Conservation (phyloP, 2,113 vertebrate species). For the Bucco capensis region DNA sequence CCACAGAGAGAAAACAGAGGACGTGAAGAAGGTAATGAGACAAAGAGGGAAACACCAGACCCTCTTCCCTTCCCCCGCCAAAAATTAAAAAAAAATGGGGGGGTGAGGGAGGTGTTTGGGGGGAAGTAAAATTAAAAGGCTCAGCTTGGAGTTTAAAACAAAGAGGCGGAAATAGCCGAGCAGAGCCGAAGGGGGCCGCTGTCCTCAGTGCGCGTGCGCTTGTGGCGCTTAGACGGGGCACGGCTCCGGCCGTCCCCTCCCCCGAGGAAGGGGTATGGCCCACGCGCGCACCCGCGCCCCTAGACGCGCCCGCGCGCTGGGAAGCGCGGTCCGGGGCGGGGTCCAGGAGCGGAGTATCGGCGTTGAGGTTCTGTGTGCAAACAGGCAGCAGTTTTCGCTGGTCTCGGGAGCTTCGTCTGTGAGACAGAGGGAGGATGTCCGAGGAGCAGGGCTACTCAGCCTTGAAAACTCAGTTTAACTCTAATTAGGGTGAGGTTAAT, state of each 20-base stretch:
- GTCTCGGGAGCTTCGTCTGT: too few relatives aligned
- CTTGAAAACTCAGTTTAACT: rapidly evolving
- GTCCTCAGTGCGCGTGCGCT: slow-evolving; percentile 7
- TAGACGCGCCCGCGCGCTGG: neutral
- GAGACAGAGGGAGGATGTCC: rapidly evolving
- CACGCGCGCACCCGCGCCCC: neutral
- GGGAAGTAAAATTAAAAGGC: slow-evolving; percentile 48
- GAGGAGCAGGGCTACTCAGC: rapidly evolving
- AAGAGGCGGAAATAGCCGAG: slow-evolving; percentile 80
- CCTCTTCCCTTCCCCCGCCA: neutral
- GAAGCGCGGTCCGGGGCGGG: too few relatives aligned
- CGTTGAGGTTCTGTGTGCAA: rapidly evolving
- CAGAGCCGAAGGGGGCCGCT: slow-evolving; percentile 42
- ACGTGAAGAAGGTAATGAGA: neutral
- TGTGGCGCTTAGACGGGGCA: neutral
- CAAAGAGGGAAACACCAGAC: neutral
- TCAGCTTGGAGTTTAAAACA: slow-evolving; percentile 78
- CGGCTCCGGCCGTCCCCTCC: neutral
- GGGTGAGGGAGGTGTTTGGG: too few relatives aligned
- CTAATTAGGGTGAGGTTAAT: neutral
- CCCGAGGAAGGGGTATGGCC: neutral
- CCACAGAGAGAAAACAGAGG: neutral
- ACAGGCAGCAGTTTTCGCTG: rapidly evolving
- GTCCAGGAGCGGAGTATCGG: too few relatives aligned
- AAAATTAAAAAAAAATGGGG: neutral